Evolutionary conservation across 1,140 invertebrate species (phyloP).

Genomic region (Ruditapes philippinarum): DNA sequence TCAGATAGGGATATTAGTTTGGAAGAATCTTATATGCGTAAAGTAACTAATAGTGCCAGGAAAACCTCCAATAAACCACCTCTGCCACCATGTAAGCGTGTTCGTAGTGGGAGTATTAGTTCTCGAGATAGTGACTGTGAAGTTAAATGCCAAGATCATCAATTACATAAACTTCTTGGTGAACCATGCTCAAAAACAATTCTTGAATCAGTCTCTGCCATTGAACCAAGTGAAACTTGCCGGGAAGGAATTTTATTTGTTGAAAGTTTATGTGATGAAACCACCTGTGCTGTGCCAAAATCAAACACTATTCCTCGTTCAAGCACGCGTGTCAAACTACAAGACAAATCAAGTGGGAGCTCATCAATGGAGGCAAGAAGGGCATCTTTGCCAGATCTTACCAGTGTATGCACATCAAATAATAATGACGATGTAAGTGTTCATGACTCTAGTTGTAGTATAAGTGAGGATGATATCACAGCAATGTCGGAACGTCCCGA

Average conservation of each 20-base stretch:
- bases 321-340: constrained; percentile 71
- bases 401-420: constrained; percentile 65
- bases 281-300: constrained; percentile 53
- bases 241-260: constrained; percentile 56
- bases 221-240: constrained; percentile 59
- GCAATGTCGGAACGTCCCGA: constrained; percentile 72
- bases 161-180: constrained; percentile 53
- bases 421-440: constrained; percentile 68
- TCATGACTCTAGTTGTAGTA: constrained; percentile 57
- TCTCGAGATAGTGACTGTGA: constrained; percentile 50
- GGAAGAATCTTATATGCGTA: constrained; percentile 79
- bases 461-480: constrained; percentile 66
- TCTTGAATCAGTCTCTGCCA: constrained; percentile 65
- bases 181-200: constrained; percentile 65
- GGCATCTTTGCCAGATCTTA: constrained; percentile 74
- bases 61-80: constrained; percentile 61
- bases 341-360: constrained; percentile 75
- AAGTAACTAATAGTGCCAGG: constrained; percentile 63
- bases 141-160: constrained; percentile 42
- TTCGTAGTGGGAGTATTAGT: constrained; percentile 54
- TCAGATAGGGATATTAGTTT: constrained; percentile 76
- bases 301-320: constrained; percentile 76
- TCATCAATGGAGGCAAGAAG: constrained; percentile 71
- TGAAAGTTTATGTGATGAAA: constrained; percentile 63
- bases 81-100: constrained; percentile 61